A percentile compares a stretch with the other conserved stretches of the same genome.
Evolutionary conservation across 2,888 invertebrate genomes (phyloP).

Genomic region (Notodonta dromedarius): DNA sequence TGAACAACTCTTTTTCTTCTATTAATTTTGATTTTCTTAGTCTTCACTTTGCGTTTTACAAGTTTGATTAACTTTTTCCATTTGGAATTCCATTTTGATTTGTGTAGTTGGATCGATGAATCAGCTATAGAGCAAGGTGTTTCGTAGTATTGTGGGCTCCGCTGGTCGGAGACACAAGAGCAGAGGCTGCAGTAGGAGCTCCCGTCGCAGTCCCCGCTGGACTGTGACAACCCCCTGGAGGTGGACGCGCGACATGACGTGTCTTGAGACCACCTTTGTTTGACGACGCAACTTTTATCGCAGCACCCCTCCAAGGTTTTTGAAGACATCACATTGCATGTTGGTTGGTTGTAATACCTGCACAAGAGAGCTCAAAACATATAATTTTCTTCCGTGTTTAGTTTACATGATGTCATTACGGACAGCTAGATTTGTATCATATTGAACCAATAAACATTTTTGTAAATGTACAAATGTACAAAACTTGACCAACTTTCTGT

Average conservation of each 20-base stretch:
- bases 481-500: no score
- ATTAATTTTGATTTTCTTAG: conserved; percentile 37
- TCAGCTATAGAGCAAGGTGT: conserved; percentile 62
- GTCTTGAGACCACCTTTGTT: conserved; percentile 46
- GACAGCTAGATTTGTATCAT: background rate
- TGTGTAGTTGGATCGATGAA: conserved; percentile 51
- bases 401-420: conserved; percentile 14
- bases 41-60: conserved; percentile 38
- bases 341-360: background rate
- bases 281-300: conserved; percentile 23
- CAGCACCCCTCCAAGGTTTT: conserved; percentile 26
- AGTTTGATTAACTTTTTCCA: conserved; percentile 47
- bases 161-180: conserved; percentile 51
- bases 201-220: conserved; percentile 56
- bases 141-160: conserved; percentile 37
- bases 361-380: background rate
- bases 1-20: conserved; percentile 9
- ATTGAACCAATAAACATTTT: background rate
- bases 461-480: no score
- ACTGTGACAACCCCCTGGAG: conserved; percentile 58
- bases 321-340: conserved; percentile 28
- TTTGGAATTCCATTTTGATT: conserved; percentile 55
- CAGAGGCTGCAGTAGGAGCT: conserved; percentile 50
- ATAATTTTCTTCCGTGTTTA: background rate
- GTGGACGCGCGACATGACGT: conserved; percentile 60